Percentiles rank a stretch among this genome's conserved stretches.
Conservation (phyloP, 2,888 invertebrate species). For the Pandemis corylana region DNA sequence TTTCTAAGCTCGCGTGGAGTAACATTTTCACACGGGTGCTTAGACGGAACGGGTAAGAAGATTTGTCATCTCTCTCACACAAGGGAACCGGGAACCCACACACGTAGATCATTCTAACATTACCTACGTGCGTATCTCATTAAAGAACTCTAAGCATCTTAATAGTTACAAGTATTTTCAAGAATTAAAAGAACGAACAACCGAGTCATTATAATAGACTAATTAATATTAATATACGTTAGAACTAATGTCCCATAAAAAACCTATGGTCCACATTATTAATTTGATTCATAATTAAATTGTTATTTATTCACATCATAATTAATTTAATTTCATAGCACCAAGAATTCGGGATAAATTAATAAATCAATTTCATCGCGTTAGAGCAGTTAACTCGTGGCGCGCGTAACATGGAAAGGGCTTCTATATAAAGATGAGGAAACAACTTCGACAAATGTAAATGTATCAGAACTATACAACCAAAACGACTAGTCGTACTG, state of each 20-base stretch:
- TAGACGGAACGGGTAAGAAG: constrained; percentile 46
- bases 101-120: constrained; percentile 33
- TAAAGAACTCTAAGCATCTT: neutral
- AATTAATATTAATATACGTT: constrained; percentile 15
- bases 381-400: neutral
- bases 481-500: too few relatives aligned
- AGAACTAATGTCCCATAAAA: neutral
- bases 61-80: constrained; percentile 41
- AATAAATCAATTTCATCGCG: constrained; percentile 11
- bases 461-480: neutral
- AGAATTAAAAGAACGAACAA: neutral
- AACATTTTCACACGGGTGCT: constrained; percentile 45
- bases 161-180: neutral
- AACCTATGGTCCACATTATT: constrained; percentile 3
- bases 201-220: neutral
- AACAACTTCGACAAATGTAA: neutral
- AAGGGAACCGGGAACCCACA: constrained; percentile 47
- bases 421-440: constrained; percentile 2
- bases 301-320: constrained; percentile 5
- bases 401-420: neutral
- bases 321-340: constrained; percentile 14
- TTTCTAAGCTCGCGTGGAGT: constrained; percentile 39
- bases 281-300: constrained; percentile 19
- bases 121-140: constrained; percentile 10
- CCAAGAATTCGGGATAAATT: constrained; percentile 13